Evolutionary conservation across 2,888 invertebrate genomes (phyloP).

Genomic region (Girardia tigrina): DNA sequence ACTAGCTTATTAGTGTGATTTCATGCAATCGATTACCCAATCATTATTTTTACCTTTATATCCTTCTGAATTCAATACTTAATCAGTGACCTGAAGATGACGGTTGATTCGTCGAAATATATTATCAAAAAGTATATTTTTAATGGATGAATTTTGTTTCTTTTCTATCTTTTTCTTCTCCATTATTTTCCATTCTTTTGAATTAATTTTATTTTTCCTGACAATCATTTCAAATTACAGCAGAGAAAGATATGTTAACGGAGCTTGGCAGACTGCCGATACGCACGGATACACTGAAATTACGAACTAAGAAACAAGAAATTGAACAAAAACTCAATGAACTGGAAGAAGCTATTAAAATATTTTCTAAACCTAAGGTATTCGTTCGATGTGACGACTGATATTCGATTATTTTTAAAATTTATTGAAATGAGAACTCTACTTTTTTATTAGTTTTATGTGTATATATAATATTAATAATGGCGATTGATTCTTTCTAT

Average conservation of each 20-base stretch:
- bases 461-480: slow-evolving; percentile 5
- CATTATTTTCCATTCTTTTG: too few relatives aligned
- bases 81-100: too few relatives aligned
- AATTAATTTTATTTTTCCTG: too few relatives aligned
- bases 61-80: too few relatives aligned
- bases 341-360: slow-evolving; percentile 74
- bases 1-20: too few relatives aligned
- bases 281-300: slow-evolving; percentile 68
- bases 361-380: slow-evolving; percentile 74
- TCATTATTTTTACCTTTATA: too few relatives aligned
- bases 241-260: slow-evolving; percentile 58
- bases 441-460: slow-evolving; percentile 18
- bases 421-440: not conserved
- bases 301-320: slow-evolving; percentile 66
- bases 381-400: slow-evolving; percentile 53
- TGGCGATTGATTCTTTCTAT: not conserved
- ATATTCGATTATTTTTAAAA: not conserved
- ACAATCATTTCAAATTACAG: too few relatives aligned
- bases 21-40: too few relatives aligned
- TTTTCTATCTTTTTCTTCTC: too few relatives aligned
- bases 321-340: slow-evolving; percentile 70
- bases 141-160: too few relatives aligned
- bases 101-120: too few relatives aligned
- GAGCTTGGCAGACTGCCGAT: slow-evolving; percentile 75
- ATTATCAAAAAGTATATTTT: too few relatives aligned